These are phyloP conservation scores for Brachionus rotundiformis DNA, from an alignment of 1,140 invertebrate species.

Conservation along the genomic window DNA sequence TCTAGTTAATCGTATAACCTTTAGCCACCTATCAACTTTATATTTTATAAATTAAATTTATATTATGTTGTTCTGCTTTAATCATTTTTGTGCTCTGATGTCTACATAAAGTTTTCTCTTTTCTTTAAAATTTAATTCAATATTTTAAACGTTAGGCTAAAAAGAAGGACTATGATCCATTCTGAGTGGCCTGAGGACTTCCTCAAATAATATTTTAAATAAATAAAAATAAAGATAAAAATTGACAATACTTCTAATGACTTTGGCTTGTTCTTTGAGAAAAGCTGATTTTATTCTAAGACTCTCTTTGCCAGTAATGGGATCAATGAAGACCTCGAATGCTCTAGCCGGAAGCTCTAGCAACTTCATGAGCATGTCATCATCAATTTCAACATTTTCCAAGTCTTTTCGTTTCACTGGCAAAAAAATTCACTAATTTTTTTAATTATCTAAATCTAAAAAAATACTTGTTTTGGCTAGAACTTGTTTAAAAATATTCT, in stretches of 20 bases:
- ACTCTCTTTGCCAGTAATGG: constrained; percentile 21
- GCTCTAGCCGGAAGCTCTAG: constrained; percentile 31
- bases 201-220: no score
- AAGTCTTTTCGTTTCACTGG: constrained; percentile 42
- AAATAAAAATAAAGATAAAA: no score
- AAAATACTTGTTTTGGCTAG: constrained; percentile 44
- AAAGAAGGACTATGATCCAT: no score
- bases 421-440: not conserved
- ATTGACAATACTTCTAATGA: constrained; percentile 29
- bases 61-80: no score
- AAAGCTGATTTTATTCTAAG: constrained; percentile 31
- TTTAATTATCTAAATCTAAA: not conserved
- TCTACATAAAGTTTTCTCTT: no score
- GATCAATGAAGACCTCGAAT: constrained; percentile 49
- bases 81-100: no score
- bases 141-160: no score
- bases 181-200: no score
- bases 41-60: no score
- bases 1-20: no score
- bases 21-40: no score
- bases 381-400: constrained; percentile 40
- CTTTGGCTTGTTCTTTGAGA: constrained; percentile 34
- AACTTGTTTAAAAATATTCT: constrained; percentile 48
- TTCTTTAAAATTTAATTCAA: no score
- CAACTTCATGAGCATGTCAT: constrained; percentile 39